Base-by-base conservation (phyloP, 2,797 vertebrate species). In the Gymnothorax reevesii region DNA sequence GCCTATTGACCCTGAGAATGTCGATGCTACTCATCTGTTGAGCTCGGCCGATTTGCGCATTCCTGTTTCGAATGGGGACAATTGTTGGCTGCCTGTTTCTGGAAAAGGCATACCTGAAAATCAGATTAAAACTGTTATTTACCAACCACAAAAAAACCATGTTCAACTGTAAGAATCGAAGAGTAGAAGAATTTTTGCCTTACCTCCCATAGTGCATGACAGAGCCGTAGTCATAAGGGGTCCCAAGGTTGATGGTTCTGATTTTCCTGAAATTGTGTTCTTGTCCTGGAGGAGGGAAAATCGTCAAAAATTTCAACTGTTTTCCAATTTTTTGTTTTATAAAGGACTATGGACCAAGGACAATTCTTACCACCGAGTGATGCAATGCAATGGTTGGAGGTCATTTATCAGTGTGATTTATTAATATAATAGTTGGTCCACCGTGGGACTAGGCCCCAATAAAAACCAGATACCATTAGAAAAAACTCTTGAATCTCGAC, bases 141-240 rank as follows among this genome's bases (percentile, higher is more conserved):
- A 62, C 55, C 20, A 5, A 27, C 9, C 49, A 27, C 7, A 55
- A 27, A 33, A 42, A 84, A 27, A 15, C 71, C 15, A 25, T 25
- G 49, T 62, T 60, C 17, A 42, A 8, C 33, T 49, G 27, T 84
- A 79, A 22, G 22, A 79, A 54, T 42, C 33, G 33, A 42, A 42
- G 33, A 42, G 33, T 42, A 42, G 33, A 42, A 42, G 33, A 42
- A 42, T 42, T 42, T 42, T 80, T 84, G 54, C 84, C 88, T 79
- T 89, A 95, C 95, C 92, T 94, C 84, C 22, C 82, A 88, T 95
- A 95, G 79, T 95, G 94, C 95, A 95, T 95, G 80, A 95, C 91
- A 75, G 95, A 95, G 89, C 79, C 89, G 89, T 95, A 95, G 91
- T 95, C 94, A 59, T 95, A 95, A 17, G 94, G 91, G 80, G 95